These are phyloP conservation scores for Brachirus orientalis DNA, from an alignment of 2,113 vertebrate genomes.

Conservation along the genomic window DNA sequence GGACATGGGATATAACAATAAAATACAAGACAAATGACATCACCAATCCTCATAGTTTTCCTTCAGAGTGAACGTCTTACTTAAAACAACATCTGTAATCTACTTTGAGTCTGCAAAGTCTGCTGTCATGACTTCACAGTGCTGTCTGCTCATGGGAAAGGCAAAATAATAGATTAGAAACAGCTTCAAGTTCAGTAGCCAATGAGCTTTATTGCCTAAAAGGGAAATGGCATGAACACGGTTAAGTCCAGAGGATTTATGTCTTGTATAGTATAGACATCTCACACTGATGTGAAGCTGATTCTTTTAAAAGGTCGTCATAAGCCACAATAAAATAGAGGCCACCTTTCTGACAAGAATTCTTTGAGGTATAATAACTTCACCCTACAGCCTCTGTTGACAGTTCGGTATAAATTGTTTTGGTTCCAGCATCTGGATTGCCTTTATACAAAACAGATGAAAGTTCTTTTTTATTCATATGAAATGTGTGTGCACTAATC, in stretches of 20 bases:
- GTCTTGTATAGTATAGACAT: conserved; percentile 21
- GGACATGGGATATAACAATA: not conserved
- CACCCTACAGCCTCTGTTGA: conserved; percentile 3
- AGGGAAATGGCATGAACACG: conserved; percentile 28
- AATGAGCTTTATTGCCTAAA: conserved; percentile 52
- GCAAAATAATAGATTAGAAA: conserved; percentile 52
- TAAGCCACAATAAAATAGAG: not conserved
- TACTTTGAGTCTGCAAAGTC: conserved; percentile 16
- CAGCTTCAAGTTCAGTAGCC: conserved; percentile 68
- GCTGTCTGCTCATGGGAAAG: conserved; percentile 54
- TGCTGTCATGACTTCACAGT: conserved; percentile 44
- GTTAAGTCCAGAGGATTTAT: conserved; percentile 17
- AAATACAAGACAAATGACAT: conserved; percentile 18
- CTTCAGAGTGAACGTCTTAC: not conserved
- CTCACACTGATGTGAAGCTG: not conserved
- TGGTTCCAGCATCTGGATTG: conserved; percentile 54
- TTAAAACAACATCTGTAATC: conserved; percentile 39
- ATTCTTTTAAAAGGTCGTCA: not conserved
- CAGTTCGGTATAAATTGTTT: conserved; percentile 20
- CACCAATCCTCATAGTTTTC: conserved; percentile 7
- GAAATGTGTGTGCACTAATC: conserved; percentile 33
- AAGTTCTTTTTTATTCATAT: conserved; percentile 40
- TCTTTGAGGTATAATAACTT: conserved; percentile 31
- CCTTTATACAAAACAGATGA: conserved; percentile 66
- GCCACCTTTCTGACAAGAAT: conserved; percentile 3